These are phyloP conservation scores for Nerophis lumbriciformis DNA, from an alignment of 2,113 vertebrate species.

Conservation along the genomic window DNA sequence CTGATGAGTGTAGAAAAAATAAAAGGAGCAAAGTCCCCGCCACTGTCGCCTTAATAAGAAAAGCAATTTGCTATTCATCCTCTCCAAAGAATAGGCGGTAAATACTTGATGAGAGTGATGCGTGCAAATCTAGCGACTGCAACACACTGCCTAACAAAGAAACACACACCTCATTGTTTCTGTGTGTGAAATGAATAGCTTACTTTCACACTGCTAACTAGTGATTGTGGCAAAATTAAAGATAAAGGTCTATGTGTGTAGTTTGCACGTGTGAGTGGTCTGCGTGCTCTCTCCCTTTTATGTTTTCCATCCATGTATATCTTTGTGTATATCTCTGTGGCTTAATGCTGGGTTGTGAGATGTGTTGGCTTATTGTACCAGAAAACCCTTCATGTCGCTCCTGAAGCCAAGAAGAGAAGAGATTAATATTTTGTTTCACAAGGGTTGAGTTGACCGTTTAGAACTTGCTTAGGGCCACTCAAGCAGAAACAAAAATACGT, in stretches of 20 bases:
- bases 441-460: constrained; percentile 41
- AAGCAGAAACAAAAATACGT: background rate
- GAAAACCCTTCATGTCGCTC: constrained; percentile 20
- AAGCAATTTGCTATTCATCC: constrained; percentile 40
- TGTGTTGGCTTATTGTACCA: constrained; percentile 38
- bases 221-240: constrained; percentile 14
- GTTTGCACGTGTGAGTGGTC: background rate
- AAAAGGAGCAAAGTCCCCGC: constrained; percentile 12
- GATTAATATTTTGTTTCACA: constrained; percentile 36
- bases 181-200: constrained; percentile 16
- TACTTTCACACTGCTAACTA: background rate
- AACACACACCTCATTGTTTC: constrained; percentile 6
- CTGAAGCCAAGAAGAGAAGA: constrained; percentile 16
- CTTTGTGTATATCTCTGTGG: constrained; percentile 8
- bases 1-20: constrained; percentile 8
- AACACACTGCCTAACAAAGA: constrained; percentile 11
- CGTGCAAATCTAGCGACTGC: constrained; percentile 22
- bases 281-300: constrained; percentile 2
- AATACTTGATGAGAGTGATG: constrained; percentile 44
- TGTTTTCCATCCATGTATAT: constrained; percentile 6
- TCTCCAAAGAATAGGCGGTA: constrained; percentile 37
- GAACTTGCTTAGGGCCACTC: background rate
- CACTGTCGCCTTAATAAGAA: constrained; percentile 20
- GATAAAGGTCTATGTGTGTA: constrained; percentile 10
- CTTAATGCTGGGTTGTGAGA: constrained; percentile 7